Conservation (phyloP, 2,888 invertebrate species). For the Phytoseiulus persimilis region DNA sequence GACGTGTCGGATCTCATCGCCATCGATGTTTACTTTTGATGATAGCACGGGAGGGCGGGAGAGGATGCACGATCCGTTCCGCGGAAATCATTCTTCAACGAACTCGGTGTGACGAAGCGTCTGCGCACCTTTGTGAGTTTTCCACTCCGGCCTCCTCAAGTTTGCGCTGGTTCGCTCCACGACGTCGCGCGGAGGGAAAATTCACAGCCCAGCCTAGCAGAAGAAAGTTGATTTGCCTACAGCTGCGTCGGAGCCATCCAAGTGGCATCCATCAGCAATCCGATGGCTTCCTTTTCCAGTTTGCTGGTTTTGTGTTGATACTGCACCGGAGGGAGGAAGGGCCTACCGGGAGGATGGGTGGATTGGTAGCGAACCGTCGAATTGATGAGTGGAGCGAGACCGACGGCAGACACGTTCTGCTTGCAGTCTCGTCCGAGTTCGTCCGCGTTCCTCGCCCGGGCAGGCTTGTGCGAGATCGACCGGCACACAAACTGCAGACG, state of each 20-base stretch:
- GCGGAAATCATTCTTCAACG: neutral
- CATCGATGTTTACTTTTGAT: no score
- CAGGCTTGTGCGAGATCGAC: neutral
- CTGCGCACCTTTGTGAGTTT: neutral
- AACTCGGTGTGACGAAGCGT: neutral
- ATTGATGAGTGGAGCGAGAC: neutral
- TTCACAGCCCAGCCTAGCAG: neutral
- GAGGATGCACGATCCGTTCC: neutral
- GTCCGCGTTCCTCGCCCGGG: neutral
- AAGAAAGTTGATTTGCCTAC: conserved; percentile 5
- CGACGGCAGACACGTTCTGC: neutral
- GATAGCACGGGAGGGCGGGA: neutral
- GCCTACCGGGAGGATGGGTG: neutral
- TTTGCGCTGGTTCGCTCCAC: neutral
- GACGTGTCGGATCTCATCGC: no score
- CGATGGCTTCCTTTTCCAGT: neutral
- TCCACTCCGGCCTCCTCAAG: neutral
- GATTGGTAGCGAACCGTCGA: neutral
- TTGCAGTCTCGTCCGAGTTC: neutral
- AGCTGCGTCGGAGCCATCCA: neutral
- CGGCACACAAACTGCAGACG: neutral
- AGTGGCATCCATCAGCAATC: neutral
- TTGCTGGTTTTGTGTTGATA: neutral
- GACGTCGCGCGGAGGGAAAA: neutral
- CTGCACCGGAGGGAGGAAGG: neutral